Conservation (phyloP, 2,113 vertebrate genomes). For the Jacana jacana region DNA sequence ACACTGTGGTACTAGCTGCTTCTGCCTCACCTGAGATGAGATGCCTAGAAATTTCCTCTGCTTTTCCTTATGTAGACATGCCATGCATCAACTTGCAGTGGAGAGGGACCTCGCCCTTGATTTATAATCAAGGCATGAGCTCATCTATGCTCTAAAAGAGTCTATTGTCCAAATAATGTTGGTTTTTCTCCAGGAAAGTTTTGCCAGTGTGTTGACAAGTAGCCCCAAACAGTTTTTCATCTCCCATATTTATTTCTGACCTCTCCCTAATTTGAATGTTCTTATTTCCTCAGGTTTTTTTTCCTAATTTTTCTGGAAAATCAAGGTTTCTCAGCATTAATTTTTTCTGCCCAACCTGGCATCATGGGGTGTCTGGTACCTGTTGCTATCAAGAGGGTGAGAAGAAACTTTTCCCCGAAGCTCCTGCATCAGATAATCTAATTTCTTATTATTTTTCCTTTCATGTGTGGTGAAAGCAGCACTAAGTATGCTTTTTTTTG, state of each 20-base stretch:
- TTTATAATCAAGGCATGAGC: slow-evolving; percentile 45
- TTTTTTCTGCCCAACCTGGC: background rate
- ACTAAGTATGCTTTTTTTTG: background rate
- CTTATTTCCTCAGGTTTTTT: background rate
- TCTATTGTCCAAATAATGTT: slow-evolving; percentile 20
- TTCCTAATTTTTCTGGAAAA: background rate
- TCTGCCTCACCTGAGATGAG: background rate
- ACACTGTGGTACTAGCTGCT: background rate
- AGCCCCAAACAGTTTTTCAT: background rate
- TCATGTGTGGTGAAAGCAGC: background rate
- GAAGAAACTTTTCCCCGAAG: background rate
- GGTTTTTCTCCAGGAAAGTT: background rate
- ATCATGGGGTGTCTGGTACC: background rate
- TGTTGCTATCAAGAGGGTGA: fast-evolving
- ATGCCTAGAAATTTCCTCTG: background rate
- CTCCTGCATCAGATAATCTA: background rate
- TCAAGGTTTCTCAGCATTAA: background rate
- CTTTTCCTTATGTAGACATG: background rate
- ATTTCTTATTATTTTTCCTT: background rate
- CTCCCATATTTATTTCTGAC: background rate
- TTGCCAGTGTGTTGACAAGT: background rate
- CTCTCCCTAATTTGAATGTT: background rate
- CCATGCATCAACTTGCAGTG: slow-evolving; percentile 27
- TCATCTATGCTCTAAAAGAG: slow-evolving; percentile 26
- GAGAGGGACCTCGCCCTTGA: slow-evolving; percentile 13